Conservation (phyloP, 35 echinoderm and acorn worm species). For the Patiria miniata region DNA sequence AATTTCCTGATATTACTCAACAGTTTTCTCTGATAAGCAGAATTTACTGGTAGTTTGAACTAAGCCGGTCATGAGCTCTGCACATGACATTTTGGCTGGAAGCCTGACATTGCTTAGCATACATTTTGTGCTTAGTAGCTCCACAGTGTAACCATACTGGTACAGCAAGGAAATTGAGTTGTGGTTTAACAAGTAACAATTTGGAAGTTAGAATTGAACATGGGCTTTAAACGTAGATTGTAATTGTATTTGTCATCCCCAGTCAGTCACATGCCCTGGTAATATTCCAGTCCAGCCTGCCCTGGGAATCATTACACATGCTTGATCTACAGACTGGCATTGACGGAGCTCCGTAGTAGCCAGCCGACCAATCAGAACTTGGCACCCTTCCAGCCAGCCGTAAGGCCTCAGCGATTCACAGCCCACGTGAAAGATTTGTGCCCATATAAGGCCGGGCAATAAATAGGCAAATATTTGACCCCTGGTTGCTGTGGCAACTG, state of each 20-base stretch:
- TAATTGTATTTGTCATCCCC: background rate
- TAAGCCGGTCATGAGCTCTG: no score
- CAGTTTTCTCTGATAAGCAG: no score
- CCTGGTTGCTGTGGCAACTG: background rate
- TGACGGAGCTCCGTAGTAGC: conserved; percentile 8
- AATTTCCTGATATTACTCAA: no score
- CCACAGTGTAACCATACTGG: no score
- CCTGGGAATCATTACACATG: background rate
- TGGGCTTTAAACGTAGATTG: no score
- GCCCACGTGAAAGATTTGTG: conserved; percentile 20
- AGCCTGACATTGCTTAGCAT: no score
- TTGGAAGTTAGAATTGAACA: no score
- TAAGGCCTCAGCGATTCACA: conserved; percentile 14
- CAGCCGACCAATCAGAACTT: background rate
- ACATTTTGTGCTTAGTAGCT: no score
- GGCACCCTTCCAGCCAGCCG: background rate
- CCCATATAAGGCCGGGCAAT: conserved; percentile 14
- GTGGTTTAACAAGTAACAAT: no score
- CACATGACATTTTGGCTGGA: no score
- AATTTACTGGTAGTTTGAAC: no score
- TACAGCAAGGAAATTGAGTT: no score
- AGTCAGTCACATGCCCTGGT: conserved; percentile 15
- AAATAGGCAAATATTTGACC: conserved; percentile 31
- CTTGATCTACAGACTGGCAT: background rate
- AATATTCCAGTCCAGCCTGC: background rate